A percentile compares a stretch with the other conserved stretches of the same genome.
These are phyloP conservation scores for Luidia sarsii DNA, from an alignment of 53 echinoderm and acorn worm species.

Conservation along the genomic window DNA sequence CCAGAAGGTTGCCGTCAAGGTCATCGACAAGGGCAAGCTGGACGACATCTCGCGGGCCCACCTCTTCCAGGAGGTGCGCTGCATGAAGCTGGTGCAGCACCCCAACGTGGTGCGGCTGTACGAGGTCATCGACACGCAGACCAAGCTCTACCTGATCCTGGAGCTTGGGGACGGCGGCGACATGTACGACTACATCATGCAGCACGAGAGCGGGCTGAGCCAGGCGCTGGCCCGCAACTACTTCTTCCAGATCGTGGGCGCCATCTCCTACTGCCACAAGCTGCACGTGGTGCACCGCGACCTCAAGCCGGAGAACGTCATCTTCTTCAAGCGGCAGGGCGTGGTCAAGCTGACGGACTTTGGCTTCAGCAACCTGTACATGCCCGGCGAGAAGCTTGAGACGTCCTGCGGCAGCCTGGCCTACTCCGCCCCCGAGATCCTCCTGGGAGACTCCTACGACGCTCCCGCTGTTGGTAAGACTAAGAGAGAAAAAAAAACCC, in stretches of 20 bases:
- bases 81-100: constrained; percentile 98
- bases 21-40: constrained; percentile 94
- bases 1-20: constrained; percentile 97
- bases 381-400: constrained; percentile 92
- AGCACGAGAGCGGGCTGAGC: constrained; percentile 93
- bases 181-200: constrained; percentile 99
- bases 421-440: constrained; percentile 98
- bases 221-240: constrained; percentile 90
- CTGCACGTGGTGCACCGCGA: constrained; percentile 95
- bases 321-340: constrained; percentile 96
- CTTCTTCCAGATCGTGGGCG: constrained; percentile 93
- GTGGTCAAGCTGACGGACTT: constrained; percentile 97
- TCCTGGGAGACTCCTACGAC: constrained; percentile 96
- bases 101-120: constrained; percentile 95
- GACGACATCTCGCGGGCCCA: constrained; percentile 94
- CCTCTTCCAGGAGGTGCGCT: constrained; percentile 95
- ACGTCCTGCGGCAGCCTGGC: constrained; percentile 97
- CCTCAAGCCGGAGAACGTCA: constrained; percentile 97
- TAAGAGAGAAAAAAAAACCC: too few relatives aligned
- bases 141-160: constrained; percentile 93
- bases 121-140: constrained; percentile 97
- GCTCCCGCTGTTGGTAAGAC: constrained; percentile 98
- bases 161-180: constrained; percentile 99
- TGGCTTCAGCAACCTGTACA: constrained; percentile 94
- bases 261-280: constrained; percentile 97